Evolutionary conservation across 1,140 invertebrate species (phyloP).

Genomic region (Hyphantria cunea): DNA sequence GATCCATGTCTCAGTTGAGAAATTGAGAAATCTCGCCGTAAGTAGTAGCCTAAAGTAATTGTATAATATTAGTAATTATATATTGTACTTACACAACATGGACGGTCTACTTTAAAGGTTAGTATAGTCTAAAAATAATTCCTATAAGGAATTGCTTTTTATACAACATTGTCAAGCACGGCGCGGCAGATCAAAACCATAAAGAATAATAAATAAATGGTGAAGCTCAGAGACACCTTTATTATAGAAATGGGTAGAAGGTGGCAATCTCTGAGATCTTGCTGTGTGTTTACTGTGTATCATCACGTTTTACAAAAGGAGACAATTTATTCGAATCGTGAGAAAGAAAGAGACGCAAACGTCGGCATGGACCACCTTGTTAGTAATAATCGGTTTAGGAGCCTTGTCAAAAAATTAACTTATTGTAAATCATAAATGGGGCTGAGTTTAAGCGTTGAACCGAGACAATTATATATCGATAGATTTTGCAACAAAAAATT

Average conservation of each 20-base stretch:
- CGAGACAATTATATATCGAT: constrained; percentile 16
- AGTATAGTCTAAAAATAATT: neutral
- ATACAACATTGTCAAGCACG: constrained; percentile 27
- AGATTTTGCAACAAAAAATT: neutral
- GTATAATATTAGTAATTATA: too few species aligned
- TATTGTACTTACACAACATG: too few species aligned
- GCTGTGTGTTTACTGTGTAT: constrained; percentile 42
- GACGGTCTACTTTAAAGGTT: too few species aligned
- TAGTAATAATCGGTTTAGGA: constrained; percentile 68
- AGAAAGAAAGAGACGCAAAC: constrained; percentile 36
- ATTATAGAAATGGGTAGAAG: constrained; percentile 38
- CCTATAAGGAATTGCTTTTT: constrained; percentile 16
- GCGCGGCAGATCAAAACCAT: constrained; percentile 36
- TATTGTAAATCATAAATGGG: constrained; percentile 59
- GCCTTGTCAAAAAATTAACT: constrained; percentile 65
- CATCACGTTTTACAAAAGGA: constrained; percentile 48
- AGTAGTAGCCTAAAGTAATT: too few species aligned
- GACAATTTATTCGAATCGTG: constrained; percentile 35
- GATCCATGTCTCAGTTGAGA: too few species aligned
- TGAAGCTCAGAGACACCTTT: constrained; percentile 31
- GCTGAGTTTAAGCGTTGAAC: constrained; percentile 33
- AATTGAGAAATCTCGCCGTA: too few species aligned
- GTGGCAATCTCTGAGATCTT: constrained; percentile 42
- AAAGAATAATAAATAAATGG: constrained; percentile 37
- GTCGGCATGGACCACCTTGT: constrained; percentile 60